Percentiles rank a stretch among this genome's conserved stretches.
phyloP scores from a whole-genome alignment of 2,888 invertebrate species.

The Yponomeuta evonymella region DNA sequence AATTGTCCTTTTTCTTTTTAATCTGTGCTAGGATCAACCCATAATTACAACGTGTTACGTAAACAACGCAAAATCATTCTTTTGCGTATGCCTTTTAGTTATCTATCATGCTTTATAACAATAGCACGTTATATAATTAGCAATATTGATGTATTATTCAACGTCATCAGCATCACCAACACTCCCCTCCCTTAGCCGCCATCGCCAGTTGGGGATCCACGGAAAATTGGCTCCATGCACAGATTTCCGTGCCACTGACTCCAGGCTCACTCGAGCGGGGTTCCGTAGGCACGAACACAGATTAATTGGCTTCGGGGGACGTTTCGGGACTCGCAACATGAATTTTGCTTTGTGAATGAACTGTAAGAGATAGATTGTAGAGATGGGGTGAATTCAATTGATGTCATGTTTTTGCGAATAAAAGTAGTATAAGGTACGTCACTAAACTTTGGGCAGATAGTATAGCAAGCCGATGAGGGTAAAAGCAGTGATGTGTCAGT shows the following conservation, averaged over 20 bases:
- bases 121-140: too few species aligned
- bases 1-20: too few species aligned
- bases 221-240: constrained; percentile 61
- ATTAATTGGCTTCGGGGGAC: background rate
- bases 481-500: too few species aligned
- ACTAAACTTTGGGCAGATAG: too few species aligned
- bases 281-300: background rate
- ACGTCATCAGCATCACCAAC: background rate
- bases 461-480: too few species aligned
- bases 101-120: too few species aligned
- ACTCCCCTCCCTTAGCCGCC: constrained; percentile 36
- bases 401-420: too few species aligned
- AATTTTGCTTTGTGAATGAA: background rate
- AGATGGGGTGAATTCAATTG: background rate
- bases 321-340: background rate
- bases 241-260: constrained; percentile 30
- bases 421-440: too few species aligned
- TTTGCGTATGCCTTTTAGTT: too few species aligned
- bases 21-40: too few species aligned
- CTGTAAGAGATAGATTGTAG: background rate
- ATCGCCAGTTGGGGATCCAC: constrained; percentile 45
- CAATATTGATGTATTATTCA: background rate
- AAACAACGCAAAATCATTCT: too few species aligned
- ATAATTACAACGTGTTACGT: too few species aligned
- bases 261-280: background rate